Conservation (phyloP, 2,888 invertebrate genomes). For the Acronicta alni region DNA sequence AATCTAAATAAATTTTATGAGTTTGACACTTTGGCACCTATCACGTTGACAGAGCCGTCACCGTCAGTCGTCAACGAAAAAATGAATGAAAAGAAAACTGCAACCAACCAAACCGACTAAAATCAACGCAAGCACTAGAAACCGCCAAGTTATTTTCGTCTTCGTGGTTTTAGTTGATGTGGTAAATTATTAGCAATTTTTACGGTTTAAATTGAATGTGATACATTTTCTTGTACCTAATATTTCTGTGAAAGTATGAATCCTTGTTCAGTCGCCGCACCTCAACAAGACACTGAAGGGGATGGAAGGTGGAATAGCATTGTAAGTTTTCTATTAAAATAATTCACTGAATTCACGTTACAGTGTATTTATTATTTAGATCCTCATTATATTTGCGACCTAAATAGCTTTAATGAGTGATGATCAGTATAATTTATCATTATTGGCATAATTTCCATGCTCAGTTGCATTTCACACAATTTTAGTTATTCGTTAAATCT, state of each 20-base stretch:
- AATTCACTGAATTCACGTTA: slow-evolving; percentile 31
- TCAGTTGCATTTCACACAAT: background rate
- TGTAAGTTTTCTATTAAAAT: slow-evolving; percentile 70
- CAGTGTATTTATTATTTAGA: slow-evolving; percentile 9
- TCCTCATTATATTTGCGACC: slow-evolving; percentile 27
- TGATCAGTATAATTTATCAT: slow-evolving; percentile 25
- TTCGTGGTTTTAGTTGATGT: slow-evolving; percentile 47
- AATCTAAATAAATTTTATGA: too few species aligned
- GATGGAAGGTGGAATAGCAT: slow-evolving; percentile 96
- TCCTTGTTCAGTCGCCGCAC: slow-evolving; percentile 92
- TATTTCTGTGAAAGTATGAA: slow-evolving; percentile 87
- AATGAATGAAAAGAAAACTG: too few species aligned
- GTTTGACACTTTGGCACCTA: too few species aligned
- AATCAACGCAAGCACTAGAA: slow-evolving; percentile 11
- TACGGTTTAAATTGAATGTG: slow-evolving; percentile 44
- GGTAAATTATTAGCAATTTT: slow-evolving; percentile 37
- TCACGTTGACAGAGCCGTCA: too few species aligned
- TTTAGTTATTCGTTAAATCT: background rate
- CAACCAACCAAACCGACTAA: slow-evolving; percentile 14
- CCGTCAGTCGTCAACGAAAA: too few species aligned
- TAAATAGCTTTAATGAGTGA: slow-evolving; percentile 27
- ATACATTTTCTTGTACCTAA: slow-evolving; percentile 24
- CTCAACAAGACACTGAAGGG: slow-evolving; percentile 93
- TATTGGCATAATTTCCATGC: slow-evolving; percentile 1
- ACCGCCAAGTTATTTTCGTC: slow-evolving; percentile 59